A percentile compares a stretch with the other conserved stretches of the same genome.
Evolutionary conservation across 2,113 vertebrate species (phyloP).

Genomic region (Peromyscus polionotus): DNA sequence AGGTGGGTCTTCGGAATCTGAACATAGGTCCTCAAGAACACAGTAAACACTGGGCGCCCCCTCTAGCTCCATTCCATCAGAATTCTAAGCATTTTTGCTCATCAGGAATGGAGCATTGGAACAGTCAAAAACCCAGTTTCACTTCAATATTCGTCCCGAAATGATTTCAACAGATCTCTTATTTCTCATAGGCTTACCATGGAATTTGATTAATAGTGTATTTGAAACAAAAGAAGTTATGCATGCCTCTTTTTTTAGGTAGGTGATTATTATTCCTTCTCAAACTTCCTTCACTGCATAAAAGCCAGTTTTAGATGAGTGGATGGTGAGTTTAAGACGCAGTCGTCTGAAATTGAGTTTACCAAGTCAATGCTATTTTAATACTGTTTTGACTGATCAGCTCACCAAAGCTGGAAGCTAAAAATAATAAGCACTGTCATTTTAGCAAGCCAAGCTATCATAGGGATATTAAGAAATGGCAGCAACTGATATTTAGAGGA

Average conservation of each 20-base stretch:
- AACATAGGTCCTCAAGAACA: background rate
- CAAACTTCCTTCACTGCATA: background rate
- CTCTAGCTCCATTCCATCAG: background rate
- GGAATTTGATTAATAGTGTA: slow-evolving; percentile 22
- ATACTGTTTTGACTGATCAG: slow-evolving; percentile 77
- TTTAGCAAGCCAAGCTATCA: slow-evolving; percentile 56
- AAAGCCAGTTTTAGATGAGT: slow-evolving; percentile 5
- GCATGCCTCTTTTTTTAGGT: background rate
- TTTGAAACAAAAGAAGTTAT: slow-evolving; percentile 33
- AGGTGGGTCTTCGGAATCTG: background rate
- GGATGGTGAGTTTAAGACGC: slow-evolving; percentile 26
- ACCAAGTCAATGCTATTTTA: slow-evolving; percentile 69
- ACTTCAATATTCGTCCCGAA: slow-evolving; percentile 31
- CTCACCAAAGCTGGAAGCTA: slow-evolving; percentile 69
- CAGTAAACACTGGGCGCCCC: background rate
- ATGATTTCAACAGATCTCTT: slow-evolving; percentile 2
- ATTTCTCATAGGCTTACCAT: slow-evolving; percentile 11
- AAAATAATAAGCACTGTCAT: slow-evolving; percentile 74
- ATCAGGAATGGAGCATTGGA: background rate
- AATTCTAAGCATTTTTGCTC: background rate
- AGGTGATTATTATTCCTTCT: slow-evolving; percentile 28
- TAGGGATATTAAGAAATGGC: slow-evolving; percentile 37
- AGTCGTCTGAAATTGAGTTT: slow-evolving; percentile 70
- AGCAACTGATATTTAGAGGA: background rate
- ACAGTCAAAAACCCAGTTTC: background rate